Evolutionary conservation across 92 coral and sea anemone species (phyloP), one percentile per base, ranked within the genome.

Genomic region (Metridium senile): DNA sequence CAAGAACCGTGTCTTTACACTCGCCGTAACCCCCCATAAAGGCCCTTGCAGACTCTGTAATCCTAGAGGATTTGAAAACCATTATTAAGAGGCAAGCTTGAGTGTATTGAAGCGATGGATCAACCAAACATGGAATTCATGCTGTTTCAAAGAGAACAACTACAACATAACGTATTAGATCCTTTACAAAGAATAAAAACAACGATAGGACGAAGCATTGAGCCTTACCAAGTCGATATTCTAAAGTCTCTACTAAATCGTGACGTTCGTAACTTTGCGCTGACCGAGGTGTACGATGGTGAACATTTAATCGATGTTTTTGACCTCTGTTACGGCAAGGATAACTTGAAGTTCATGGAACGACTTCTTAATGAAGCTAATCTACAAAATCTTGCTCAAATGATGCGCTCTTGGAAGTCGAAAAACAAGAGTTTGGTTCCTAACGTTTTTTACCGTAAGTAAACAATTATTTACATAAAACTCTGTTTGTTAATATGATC

Each of bases 101-200:
- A 23, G 21, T 19, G 11, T 27, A 79, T 85, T 82, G 82, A 16
- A 16, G 33, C 86, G 68, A 43, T 74, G 53, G 81, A 79, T 16
- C 21, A 29, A 30, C 62, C 51, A 29, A 56, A 79, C 43, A 16
- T 67, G 6, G 75, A 81, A 18, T 26, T 81, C 33, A 84, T 85
- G 30, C 80, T 76, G 20, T 84, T 33, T 69, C 94, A 91, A 51
- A 81, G 93, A 35, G 85, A 70, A 29, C 78, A 77, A 46, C 85
- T 91, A 56, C 84, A 87, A 68, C 85, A 63, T 45, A 72, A 77
- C 62, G 88, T 91, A 18, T 62, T 91, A 59, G 75, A 73, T 53
- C 97, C 97, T 39, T 78, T 91, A 33, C 93, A 80, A 75, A 53
- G 68, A 35, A 82, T 91, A 23, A 91, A 91, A 75, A 83, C 68